Base-by-base conservation (phyloP, 1,140 invertebrate genomes). In the Leptopilina boulardi region DNA sequence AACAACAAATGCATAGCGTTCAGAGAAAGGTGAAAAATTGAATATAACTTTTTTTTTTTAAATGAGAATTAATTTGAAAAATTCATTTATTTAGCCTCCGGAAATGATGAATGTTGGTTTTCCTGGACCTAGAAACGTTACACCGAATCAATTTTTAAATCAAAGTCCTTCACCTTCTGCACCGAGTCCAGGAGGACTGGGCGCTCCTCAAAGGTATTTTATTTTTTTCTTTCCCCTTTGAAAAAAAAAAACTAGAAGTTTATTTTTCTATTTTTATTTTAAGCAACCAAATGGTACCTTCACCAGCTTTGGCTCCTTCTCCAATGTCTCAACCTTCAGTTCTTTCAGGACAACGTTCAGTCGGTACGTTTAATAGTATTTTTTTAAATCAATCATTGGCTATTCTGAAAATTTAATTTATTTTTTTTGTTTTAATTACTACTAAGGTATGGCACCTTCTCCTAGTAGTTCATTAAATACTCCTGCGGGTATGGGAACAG, bases 381-480 rank as follows among this genome's bases (percentile, higher is more conserved):
- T 87, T 8, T 84, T 80, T 76, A 80, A 59, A 73, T 10, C 47
- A 38, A 51, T 44, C 42, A 56, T 30, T 73, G 30, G 2, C 30
- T 3, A 77, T 75, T 51, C 71, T 26, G 73, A 77, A 73, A 41
- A 75, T 51, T 70, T 19, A n/a, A 51, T 51, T 6, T 42, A 18
- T 1, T 23, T 23, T 21, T 51, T 51, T n/a, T 70, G 0, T 9
- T 13, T 42, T 21, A 44, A 75, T 75, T 19, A 76, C 6, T 18
- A 66, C 72, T 83, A 82, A 88, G 92, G 92, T 10, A 95, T 96
- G 93, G 95, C 94, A 51, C 94, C 95, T n/a, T 96, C 96, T 73
- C 96, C 96, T 2, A 95, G 94, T 74, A 94, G 94, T 51, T 95
- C 95, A 0, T 91, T 97, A 8, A 96, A 97, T 88, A 97, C 95